These are phyloP conservation scores for Phalera bucephala DNA, from an alignment of 2,888 invertebrate species.

Conservation along the genomic window DNA sequence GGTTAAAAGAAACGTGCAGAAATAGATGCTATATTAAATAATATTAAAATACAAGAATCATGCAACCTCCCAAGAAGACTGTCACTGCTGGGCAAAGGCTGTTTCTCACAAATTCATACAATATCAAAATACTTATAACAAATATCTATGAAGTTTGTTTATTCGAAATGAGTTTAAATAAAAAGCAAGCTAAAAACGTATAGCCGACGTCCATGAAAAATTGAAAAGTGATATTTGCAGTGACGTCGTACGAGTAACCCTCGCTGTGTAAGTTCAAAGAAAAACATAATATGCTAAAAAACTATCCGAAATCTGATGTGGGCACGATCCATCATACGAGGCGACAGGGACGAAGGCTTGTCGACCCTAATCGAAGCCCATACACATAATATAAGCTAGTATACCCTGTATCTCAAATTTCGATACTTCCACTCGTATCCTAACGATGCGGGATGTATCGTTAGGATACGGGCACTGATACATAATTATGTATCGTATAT, in stretches of 20 bases:
- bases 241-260: conserved; percentile 45
- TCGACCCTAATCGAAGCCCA: conserved; percentile 77
- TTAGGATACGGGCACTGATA: no score
- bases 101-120: no score
- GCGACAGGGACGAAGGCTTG: conserved; percentile 73
- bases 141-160: no score
- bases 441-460: no score
- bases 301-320: conserved; percentile 73
- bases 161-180: not conserved
- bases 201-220: conserved; percentile 8
- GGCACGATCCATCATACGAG: conserved; percentile 70
- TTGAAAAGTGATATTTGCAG: conserved; percentile 24
- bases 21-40: no score
- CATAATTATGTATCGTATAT: no score
- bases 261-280: conserved; percentile 34
- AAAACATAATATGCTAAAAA: conserved; percentile 61
- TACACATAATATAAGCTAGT: conserved; percentile 47
- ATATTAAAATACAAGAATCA: no score
- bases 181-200: not conserved
- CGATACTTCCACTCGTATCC: conserved; percentile 34
- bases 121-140: no score
- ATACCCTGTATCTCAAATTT: conserved; percentile 32
- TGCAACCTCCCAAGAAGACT: no score
- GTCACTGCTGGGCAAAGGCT: no score
- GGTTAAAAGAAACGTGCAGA: no score